phyloP scores from a whole-genome alignment of 1,140 invertebrate genomes.

The Hesperophylax magnus region DNA sequence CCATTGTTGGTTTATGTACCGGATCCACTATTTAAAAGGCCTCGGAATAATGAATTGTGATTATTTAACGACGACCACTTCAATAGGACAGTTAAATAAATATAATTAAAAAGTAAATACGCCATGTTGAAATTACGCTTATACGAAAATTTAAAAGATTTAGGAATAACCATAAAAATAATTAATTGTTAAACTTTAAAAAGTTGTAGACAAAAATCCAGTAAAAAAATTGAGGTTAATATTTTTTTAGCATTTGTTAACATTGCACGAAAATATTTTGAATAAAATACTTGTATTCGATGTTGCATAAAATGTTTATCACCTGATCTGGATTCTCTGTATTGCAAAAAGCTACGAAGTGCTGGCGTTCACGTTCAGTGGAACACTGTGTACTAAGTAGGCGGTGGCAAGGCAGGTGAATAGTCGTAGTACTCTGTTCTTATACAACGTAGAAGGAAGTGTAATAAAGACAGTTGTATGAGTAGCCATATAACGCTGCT shows the following conservation, averaged over 20 bases:
- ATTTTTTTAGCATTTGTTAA: too few relatives aligned
- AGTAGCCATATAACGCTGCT: not conserved
- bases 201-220: too few relatives aligned
- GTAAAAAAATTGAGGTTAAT: too few relatives aligned
- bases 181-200: not conserved
- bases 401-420: too few relatives aligned
- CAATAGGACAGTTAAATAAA: too few relatives aligned
- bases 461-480: not conserved
- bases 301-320: too few relatives aligned
- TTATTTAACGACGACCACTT: constrained; percentile 8
- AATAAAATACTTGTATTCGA: too few relatives aligned
- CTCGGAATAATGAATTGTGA: constrained; percentile 14
- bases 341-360: too few relatives aligned
- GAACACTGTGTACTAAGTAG: too few relatives aligned
- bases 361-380: too few relatives aligned
- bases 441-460: not conserved
- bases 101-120: not conserved
- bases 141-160: not conserved
- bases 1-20: constrained; percentile 32
- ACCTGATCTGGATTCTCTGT: too few relatives aligned
- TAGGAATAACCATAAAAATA: not conserved
- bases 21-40: constrained; percentile 17
- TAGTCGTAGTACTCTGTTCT: not conserved
- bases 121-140: not conserved
- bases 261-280: too few relatives aligned